Percentiles rank a stretch among this genome's conserved stretches.
These are phyloP conservation scores for Notoglanidium macrostoma DNA, from an alignment of 2,797 vertebrate species.

Conservation along the genomic window DNA sequence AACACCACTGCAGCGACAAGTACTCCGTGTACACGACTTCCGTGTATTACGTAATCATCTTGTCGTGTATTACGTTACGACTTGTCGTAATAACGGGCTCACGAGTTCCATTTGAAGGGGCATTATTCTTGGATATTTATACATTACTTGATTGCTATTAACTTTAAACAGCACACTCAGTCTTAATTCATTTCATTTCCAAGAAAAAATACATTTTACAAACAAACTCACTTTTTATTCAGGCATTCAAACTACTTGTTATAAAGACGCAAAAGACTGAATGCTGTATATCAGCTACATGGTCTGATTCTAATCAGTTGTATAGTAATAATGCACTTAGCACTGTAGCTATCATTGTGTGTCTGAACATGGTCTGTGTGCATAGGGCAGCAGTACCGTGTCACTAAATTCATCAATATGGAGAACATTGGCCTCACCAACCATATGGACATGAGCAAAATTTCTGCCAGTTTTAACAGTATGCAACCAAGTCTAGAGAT, in stretches of 20 bases:
- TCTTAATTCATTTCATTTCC: not conserved
- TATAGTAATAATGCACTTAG: not conserved
- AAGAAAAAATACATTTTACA: not conserved
- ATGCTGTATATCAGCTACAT: not conserved
- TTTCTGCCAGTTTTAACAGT: not conserved
- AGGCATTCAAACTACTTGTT: not conserved
- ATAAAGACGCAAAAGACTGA: not conserved
- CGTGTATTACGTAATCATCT: too few species aligned
- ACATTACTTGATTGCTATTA: not conserved
- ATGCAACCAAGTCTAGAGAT: not conserved
- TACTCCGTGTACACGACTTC: too few species aligned
- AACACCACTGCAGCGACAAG: too few species aligned
- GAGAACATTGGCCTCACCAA: not conserved
- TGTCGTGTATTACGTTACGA: too few species aligned
- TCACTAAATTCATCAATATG: not conserved
- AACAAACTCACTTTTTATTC: not conserved
- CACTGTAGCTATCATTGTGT: not conserved
- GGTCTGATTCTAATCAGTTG: not conserved
- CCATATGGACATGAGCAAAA: not conserved
- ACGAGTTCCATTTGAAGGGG: too few species aligned
- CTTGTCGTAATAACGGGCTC: too few species aligned
- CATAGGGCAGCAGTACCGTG: not conserved
- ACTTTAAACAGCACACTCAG: not conserved
- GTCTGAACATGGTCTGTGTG: not conserved
- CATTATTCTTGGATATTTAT: not conserved